Conservation (phyloP, 2,888 invertebrate genomes). For the Physocephala rufipes region DNA sequence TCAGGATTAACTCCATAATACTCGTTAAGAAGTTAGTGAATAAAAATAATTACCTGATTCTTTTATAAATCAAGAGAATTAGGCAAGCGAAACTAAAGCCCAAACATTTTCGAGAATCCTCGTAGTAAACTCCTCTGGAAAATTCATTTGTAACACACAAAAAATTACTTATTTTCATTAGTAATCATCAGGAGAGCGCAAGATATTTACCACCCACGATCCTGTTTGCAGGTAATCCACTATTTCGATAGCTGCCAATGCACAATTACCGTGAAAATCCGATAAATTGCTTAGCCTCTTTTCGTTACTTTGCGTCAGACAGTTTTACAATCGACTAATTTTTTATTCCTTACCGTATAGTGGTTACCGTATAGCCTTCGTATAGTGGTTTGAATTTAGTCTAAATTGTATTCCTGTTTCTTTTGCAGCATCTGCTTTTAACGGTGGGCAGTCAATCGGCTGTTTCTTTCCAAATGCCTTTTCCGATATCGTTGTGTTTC, state of each 20-base stretch:
- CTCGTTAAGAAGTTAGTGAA: too few relatives aligned
- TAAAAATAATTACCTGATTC: conserved; percentile 19
- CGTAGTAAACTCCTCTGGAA: conserved; percentile 14
- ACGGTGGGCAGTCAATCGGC: background rate
- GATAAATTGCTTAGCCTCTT: conserved; percentile 37
- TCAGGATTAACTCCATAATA: too few relatives aligned
- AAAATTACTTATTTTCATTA: conserved; percentile 35
- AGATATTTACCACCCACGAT: conserved; percentile 12
- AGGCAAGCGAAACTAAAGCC: conserved; percentile 32
- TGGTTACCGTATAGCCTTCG: too few relatives aligned
- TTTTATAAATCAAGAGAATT: conserved; percentile 33
- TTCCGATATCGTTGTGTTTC: background rate
- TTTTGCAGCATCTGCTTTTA: too few relatives aligned
- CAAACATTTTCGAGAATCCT: conserved; percentile 33
- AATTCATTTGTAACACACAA: conserved; percentile 24
- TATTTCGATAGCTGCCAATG: conserved; percentile 35
- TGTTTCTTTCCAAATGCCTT: background rate
- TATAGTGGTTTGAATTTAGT: too few relatives aligned
- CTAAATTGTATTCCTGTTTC: background rate
- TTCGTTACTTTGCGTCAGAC: background rate
- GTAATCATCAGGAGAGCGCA: background rate
- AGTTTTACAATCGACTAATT: too few relatives aligned
- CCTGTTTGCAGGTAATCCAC: conserved; percentile 32
- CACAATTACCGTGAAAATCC: conserved; percentile 38
- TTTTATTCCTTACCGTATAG: background rate